These are phyloP conservation scores for Eubasilissa regina DNA, from an alignment of 1,140 invertebrate genomes.

Conservation along the genomic window DNA sequence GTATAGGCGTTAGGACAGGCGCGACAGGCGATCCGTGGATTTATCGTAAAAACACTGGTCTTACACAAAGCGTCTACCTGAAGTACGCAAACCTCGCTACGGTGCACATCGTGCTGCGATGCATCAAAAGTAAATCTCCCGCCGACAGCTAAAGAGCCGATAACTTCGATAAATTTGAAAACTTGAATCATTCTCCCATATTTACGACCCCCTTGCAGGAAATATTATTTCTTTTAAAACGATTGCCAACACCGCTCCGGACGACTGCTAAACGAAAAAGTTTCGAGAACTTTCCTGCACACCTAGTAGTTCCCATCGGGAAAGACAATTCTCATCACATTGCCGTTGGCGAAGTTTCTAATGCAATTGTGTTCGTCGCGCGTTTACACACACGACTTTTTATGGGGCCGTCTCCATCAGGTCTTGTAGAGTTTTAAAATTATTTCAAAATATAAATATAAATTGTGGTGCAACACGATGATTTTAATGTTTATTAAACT, in stretches of 20 bases:
- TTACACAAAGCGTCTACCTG: no score
- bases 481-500: no score
- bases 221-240: constrained; percentile 20
- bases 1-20: no score
- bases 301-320: not conserved
- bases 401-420: no score
- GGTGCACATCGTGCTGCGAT: no score
- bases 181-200: constrained; percentile 11
- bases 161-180: constrained; percentile 16
- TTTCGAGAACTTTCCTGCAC: constrained; percentile 9
- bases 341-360: constrained; percentile 28
- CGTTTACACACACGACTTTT: no score
- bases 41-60: no score
- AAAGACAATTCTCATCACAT: constrained; percentile 43
- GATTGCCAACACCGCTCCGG: not conserved
- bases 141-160: not conserved
- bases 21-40: no score
- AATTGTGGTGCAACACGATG: no score
- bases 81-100: no score
- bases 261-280: constrained; percentile 35
- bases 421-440: no score
- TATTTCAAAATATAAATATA: no score
- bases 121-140: constrained; percentile 3
- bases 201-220: constrained; percentile 1
- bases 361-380: constrained; percentile 36